A percentile compares a stretch with the other conserved stretches of the same genome.
These are phyloP conservation scores for Drusus annulatus DNA, from an alignment of 1,140 invertebrate genomes.

Conservation along the genomic window DNA sequence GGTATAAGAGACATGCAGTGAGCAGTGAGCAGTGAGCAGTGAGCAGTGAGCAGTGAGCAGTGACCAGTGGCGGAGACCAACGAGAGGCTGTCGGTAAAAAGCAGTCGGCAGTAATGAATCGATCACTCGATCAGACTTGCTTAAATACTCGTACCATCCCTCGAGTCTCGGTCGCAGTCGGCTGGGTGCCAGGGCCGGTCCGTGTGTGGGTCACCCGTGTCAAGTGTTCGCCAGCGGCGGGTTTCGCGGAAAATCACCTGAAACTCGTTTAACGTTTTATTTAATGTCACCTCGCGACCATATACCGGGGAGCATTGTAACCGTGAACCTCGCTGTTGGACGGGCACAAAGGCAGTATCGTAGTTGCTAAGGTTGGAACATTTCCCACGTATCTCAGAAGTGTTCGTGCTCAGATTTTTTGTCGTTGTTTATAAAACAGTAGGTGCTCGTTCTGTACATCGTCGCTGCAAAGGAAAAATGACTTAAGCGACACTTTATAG, in stretches of 20 bases:
- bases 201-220: background rate
- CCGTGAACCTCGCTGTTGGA: background rate
- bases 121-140: too few species aligned
- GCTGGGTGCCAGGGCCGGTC: background rate
- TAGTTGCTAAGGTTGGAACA: too few species aligned
- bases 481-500: too few species aligned
- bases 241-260: conserved; percentile 10
- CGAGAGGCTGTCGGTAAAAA: background rate
- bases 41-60: too few species aligned
- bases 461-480: too few species aligned
- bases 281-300: conserved; percentile 6
- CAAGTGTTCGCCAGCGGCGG: background rate
- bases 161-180: background rate
- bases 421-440: too few species aligned
- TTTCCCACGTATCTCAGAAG: too few species aligned
- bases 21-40: too few species aligned
- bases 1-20: too few species aligned
- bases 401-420: too few species aligned
- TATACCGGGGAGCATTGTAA: background rate
- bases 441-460: too few species aligned
- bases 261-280: conserved; percentile 30
- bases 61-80: background rate
- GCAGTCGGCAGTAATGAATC: background rate
- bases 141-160: background rate
- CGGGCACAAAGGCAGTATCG: too few species aligned